These are phyloP conservation scores for Tetrapedia diversipes DNA, from an alignment of 2,888 invertebrate genomes.

Conservation along the genomic window DNA sequence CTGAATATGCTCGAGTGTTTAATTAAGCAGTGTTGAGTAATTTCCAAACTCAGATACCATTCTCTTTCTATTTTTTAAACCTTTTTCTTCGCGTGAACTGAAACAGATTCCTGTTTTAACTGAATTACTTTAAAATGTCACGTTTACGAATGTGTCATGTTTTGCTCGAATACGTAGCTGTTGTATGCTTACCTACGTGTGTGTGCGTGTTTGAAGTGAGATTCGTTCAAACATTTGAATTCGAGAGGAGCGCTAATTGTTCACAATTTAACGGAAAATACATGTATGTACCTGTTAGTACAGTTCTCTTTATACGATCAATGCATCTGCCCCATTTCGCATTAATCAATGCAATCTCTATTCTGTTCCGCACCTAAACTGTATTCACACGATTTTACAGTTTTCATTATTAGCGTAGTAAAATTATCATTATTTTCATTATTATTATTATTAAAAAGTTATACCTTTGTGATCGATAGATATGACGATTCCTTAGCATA, in stretches of 20 bases:
- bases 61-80: background rate
- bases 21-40: slow-evolving; percentile 46
- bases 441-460: slow-evolving; percentile 44
- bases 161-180: background rate
- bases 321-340: background rate
- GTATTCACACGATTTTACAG: slow-evolving; percentile 25
- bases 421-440: too few species aligned
- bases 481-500: slow-evolving; percentile 54
- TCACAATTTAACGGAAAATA: slow-evolving; percentile 1
- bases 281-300: background rate
- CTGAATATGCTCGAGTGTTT: slow-evolving; percentile 21
- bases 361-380: background rate
- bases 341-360: slow-evolving; percentile 4
- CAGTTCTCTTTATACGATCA: background rate
- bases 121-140: slow-evolving; percentile 11
- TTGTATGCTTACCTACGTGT: background rate
- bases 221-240: background rate
- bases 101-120: slow-evolving; percentile 17
- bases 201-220: background rate
- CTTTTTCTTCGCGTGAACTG: background rate
- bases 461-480: slow-evolving; percentile 43
- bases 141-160: background rate
- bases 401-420: slow-evolving; percentile 1
- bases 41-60: slow-evolving; percentile 36
- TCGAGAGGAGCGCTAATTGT: slow-evolving; percentile 14